Percentiles rank a stretch among this genome's conserved stretches.
phyloP scores from a whole-genome alignment of 2,888 invertebrate species.

The Drosophila aldrichi region DNA sequence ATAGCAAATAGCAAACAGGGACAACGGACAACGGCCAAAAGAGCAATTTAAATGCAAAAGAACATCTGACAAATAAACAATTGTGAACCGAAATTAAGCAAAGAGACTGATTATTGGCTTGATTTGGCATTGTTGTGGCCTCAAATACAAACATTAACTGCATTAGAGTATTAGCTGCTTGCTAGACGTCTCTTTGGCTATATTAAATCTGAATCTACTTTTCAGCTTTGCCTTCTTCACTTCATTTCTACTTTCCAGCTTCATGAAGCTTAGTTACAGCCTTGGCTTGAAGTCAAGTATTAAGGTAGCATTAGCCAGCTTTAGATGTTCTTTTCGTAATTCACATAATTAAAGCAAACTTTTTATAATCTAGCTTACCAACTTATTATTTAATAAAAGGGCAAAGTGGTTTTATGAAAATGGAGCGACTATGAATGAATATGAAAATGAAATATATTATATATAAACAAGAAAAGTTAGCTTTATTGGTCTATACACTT shows the following conservation, averaged over 20 bases:
- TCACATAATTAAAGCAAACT: not conserved
- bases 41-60: conserved; percentile 37
- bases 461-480: no score
- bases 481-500: no score
- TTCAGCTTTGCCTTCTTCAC: not conserved
- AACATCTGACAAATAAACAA: conserved; percentile 6
- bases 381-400: no score
- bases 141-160: not conserved
- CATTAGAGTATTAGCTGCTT: not conserved
- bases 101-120: not conserved
- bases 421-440: no score
- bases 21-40: conserved; percentile 29
- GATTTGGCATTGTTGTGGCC: not conserved
- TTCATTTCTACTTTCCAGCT: not conserved
- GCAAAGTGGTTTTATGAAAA: no score
- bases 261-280: not conserved
- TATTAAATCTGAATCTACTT: not conserved
- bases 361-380: no score
- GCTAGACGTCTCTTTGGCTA: not conserved
- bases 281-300: not conserved
- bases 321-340: not conserved
- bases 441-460: no score
- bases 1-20: conserved; percentile 20
- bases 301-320: not conserved
- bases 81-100: not conserved